phyloP scores from a whole-genome alignment of 2,888 invertebrate species.

The Aphidoletes aphidimyza region DNA sequence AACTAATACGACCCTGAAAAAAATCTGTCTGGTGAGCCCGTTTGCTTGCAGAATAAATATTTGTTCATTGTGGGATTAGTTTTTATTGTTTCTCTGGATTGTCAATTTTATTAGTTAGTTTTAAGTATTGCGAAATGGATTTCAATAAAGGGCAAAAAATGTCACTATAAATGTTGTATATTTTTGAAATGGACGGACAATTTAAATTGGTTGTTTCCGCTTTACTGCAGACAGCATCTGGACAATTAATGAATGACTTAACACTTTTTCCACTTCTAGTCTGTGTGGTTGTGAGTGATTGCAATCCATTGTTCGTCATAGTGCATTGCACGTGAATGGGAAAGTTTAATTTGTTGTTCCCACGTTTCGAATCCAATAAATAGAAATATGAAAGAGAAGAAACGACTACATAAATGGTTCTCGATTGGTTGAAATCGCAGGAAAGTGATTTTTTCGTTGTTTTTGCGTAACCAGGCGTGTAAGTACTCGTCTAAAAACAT shows the following conservation, averaged over 20 bases:
- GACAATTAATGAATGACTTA: constrained; percentile 43
- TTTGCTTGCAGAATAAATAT: no score
- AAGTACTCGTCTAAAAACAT: no score
- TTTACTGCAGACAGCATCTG: background rate
- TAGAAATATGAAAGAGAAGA: background rate
- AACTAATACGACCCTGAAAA: no score
- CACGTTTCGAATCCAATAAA: background rate
- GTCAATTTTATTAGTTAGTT: no score
- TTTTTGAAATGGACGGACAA: background rate
- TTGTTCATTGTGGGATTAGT: no score
- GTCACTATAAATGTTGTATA: background rate
- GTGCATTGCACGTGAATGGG: constrained; percentile 1
- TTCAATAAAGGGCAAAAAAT: background rate
- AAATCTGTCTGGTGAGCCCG: no score
- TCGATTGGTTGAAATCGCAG: background rate
- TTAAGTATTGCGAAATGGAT: no score
- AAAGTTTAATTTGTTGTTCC: constrained; percentile 20
- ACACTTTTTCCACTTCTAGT: background rate
- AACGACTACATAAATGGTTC: no score
- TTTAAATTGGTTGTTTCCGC: constrained; percentile 34
- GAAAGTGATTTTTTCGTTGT: constrained; percentile 43
- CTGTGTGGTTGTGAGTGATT: background rate
- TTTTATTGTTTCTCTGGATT: no score
- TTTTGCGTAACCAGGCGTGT: constrained; percentile 25
- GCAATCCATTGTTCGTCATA: constrained; percentile 1